Conservation (phyloP, 2,797 vertebrate genomes). For the Phataginus tetradactyla region DNA sequence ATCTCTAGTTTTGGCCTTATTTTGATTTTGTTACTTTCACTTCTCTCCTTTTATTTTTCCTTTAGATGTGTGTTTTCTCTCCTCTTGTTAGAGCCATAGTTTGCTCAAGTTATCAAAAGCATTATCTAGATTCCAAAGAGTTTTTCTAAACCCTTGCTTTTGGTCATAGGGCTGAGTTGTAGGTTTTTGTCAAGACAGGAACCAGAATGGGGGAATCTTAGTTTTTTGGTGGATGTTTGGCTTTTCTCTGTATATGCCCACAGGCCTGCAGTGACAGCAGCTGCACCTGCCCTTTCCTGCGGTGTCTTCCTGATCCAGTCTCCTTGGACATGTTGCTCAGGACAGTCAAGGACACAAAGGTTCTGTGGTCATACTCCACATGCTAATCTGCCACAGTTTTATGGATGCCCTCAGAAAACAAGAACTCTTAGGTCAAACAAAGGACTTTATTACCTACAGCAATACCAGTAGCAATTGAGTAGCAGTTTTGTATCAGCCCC, state of each 20-base stretch:
- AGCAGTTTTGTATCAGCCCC: not conserved
- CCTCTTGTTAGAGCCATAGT: not conserved
- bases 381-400: not conserved
- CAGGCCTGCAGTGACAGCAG: not conserved
- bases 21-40: conserved; percentile 22
- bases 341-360: not conserved
- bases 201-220: not conserved
- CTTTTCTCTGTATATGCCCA: not conserved
- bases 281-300: not conserved
- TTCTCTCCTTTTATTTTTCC: not conserved
- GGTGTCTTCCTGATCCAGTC: not conserved
- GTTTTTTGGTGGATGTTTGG: not conserved
- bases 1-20: not conserved
- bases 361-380: not conserved
- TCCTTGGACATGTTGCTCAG: not conserved
- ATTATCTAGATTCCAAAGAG: not conserved
- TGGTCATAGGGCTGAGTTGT: not conserved
- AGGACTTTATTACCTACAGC: not conserved
- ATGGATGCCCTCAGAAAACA: not conserved
- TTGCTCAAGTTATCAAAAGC: not conserved
- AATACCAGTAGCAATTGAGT: not conserved
- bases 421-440: not conserved
- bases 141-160: not conserved
- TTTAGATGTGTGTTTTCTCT: not conserved
- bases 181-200: not conserved